A percentile compares a stretch with the other conserved stretches of the same genome.
These are phyloP conservation scores for Haliaeetus leucogaster DNA, from an alignment of 2,113 vertebrate genomes.

Conservation along the genomic window DNA sequence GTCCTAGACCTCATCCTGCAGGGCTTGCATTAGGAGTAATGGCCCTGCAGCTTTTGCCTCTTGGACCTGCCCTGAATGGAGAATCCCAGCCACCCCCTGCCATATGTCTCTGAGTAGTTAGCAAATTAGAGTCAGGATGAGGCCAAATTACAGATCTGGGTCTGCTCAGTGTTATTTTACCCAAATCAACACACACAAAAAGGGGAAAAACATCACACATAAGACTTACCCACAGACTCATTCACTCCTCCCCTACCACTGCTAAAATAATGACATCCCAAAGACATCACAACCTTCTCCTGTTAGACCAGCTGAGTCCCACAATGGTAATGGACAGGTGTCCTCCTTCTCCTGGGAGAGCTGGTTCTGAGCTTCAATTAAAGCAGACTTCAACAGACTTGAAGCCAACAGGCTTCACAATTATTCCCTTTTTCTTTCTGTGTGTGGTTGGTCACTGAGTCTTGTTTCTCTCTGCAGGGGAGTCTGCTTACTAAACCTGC, in stretches of 20 bases:
- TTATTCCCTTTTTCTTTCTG: background rate
- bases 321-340: background rate
- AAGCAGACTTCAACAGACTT: background rate
- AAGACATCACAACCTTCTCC: background rate
- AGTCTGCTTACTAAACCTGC: background rate
- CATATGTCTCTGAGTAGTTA: accelerated
- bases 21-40: background rate
- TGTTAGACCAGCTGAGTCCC: background rate
- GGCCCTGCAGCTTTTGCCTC: background rate
- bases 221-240: background rate
- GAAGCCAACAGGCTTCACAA: background rate
- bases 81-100: background rate
- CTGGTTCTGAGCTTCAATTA: background rate
- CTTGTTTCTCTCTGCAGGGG: background rate
- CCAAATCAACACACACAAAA: background rate
- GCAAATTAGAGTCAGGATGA: background rate
- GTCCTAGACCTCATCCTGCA: background rate
- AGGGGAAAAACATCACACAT: background rate
- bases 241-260: background rate
- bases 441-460: background rate
- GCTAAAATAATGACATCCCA: background rate
- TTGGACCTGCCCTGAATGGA: background rate
- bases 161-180: background rate
- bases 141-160: background rate
- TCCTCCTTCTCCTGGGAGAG: background rate